Evolutionary conservation across 2,888 invertebrate genomes (phyloP), one percentile per base, ranked within the genome.

Genomic region (Cephonodes hylas): DNA sequence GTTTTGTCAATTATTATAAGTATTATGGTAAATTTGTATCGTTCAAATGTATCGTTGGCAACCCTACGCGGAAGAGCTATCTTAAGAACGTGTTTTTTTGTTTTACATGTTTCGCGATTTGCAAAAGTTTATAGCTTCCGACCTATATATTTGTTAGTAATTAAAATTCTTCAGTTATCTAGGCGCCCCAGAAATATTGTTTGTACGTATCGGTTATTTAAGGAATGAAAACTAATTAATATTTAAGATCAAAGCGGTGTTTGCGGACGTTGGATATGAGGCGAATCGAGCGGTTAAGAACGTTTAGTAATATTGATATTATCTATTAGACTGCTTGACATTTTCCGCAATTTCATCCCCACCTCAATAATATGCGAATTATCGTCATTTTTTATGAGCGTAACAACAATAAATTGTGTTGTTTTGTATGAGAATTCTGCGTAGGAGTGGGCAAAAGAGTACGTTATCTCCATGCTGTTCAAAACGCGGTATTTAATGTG

Each of bases 361-460:
- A 22, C 23, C 3, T 22, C 31, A 22, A 58, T 58, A 38, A 38
- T 22, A 3, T 23, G 1, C 1, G 15, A 42, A 7, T 23, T 58
- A 22, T 34, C 10, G 42, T 34, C 1, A 13, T 58, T 65, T 65
- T 65, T 66, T 66, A 63, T 75, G 72, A 75, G 73, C 74, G 69
- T 67, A 59, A 69, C 15, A 69, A 78, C 71, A 76, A 77, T 75
- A 75, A 73, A 64, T 74, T 66, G 61, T 61, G 63, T 64, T 69
- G 73, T 76, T 75, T 75, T 73, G 68, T 66, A 64, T 65, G 63
- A 73, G 74, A 81, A 80, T 76, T 64, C 61, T 62, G 83, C 80
- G 89, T 89, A 78, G 88, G 88, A 67, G 88, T 76, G 64, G 64
- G 76, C 84, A 85, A 86, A 86, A 81, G 77, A 74, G 75, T 74